Conservation (phyloP, 2,888 invertebrate species). For the Cosmia pyralina region DNA sequence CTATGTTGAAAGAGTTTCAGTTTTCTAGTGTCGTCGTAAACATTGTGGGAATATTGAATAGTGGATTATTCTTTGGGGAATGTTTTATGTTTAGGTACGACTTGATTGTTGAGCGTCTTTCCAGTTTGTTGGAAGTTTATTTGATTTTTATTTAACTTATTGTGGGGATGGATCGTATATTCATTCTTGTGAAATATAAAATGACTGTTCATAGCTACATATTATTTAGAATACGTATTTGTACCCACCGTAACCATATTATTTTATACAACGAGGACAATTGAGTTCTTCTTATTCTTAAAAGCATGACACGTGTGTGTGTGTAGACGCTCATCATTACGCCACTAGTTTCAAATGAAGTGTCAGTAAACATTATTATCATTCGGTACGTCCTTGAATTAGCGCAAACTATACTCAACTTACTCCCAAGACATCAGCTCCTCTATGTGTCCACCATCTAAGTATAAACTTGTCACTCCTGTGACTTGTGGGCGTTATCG, state of each 20-base stretch:
- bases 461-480: slow-evolving; percentile 27
- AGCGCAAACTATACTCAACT: background rate
- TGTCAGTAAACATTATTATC: background rate
- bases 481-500: slow-evolving; percentile 49
- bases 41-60: slow-evolving; percentile 69
- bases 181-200: background rate
- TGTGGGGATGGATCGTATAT: background rate
- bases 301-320: background rate
- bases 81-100: slow-evolving; percentile 55
- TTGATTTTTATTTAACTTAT: slow-evolving; percentile 31
- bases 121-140: slow-evolving; percentile 16
- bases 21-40: slow-evolving; percentile 66
- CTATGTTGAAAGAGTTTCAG: slow-evolving; percentile 66
- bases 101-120: slow-evolving; percentile 31
- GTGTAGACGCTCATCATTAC: background rate
- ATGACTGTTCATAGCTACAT: background rate
- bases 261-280: background rate
- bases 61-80: slow-evolving; percentile 54
- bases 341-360: background rate
- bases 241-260: too few species aligned
- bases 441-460: slow-evolving; percentile 1
- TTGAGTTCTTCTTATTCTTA: background rate
- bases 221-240: background rate
- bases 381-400: background rate
- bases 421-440: slow-evolving; percentile 10